Percentiles rank a stretch among this genome's conserved stretches.
These are phyloP conservation scores for Gobionotothen gibberifrons DNA, from an alignment of 2,797 vertebrate genomes.

Conservation along the genomic window DNA sequence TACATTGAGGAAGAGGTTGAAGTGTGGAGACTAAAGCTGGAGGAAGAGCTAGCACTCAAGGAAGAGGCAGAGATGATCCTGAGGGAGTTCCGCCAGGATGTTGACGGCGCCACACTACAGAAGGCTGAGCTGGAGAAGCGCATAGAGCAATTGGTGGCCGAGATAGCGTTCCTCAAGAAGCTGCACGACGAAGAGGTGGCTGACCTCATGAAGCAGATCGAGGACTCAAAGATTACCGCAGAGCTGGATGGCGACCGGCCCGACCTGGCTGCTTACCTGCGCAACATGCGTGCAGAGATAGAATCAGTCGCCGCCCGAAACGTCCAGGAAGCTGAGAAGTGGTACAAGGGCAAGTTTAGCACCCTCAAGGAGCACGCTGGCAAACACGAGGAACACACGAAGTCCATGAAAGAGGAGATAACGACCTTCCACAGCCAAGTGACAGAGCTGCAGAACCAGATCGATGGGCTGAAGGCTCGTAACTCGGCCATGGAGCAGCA, in stretches of 20 bases:
- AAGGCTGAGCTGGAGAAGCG: slow-evolving; percentile 85
- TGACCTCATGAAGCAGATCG: slow-evolving; percentile 85
- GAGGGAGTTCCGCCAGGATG: slow-evolving; percentile 87
- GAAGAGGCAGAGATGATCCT: slow-evolving; percentile 87
- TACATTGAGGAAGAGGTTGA: slow-evolving; percentile 88
- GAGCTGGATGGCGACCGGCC: slow-evolving; percentile 81
- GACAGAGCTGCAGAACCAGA: slow-evolving; percentile 86
- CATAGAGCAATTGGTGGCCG: slow-evolving; percentile 81
- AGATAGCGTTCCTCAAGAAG: slow-evolving; percentile 87
- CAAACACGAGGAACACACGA: slow-evolving; percentile 84
- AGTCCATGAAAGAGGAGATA: slow-evolving; percentile 86
- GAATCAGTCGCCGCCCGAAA: slow-evolving; percentile 84
- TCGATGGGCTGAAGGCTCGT: slow-evolving; percentile 81
- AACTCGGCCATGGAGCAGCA: slow-evolving; percentile 85
- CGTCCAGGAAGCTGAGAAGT: slow-evolving; percentile 88
- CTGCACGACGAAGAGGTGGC: slow-evolving; percentile 84
- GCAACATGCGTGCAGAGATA: slow-evolving; percentile 82
- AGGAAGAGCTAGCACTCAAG: slow-evolving; percentile 86
- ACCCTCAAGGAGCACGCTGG: slow-evolving; percentile 83
- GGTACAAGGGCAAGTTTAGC: slow-evolving; percentile 89
- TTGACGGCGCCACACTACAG: slow-evolving; percentile 86
- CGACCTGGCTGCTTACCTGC: slow-evolving; percentile 82
- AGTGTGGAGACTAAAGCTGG: slow-evolving; percentile 85
- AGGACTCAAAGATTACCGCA: slow-evolving; percentile 80
- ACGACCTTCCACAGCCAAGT: slow-evolving; percentile 81